Percentiles rank a stretch among this genome's conserved stretches.
Evolutionary conservation across 2,888 invertebrate genomes (phyloP).

Genomic region (Podabrus alpinus): DNA sequence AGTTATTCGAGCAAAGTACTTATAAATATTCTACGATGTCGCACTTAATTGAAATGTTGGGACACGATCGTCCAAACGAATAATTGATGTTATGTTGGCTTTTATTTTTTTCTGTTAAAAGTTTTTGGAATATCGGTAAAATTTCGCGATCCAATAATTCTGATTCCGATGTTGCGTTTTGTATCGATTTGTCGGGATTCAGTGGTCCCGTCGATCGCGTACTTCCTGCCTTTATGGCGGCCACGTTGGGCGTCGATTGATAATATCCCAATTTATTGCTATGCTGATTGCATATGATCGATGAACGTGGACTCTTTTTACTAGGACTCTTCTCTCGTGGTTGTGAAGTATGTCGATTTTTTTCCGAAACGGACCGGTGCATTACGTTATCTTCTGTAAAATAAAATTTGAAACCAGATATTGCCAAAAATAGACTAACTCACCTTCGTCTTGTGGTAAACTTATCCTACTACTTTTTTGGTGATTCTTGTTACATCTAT

Average conservation of each 20-base stretch:
- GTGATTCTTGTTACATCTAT: conserved; percentile 51
- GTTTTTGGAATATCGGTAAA: conserved; percentile 88
- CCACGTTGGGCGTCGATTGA: conserved; percentile 66
- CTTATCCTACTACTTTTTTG: conserved; percentile 48
- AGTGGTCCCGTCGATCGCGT: conserved; percentile 31
- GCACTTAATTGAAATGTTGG: conserved; percentile 93
- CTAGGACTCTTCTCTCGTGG: conserved; percentile 47
- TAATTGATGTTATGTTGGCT: conserved; percentile 69
- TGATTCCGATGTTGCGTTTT: conserved; percentile 81
- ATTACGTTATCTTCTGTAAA: conserved; percentile 48
- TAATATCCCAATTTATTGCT: conserved; percentile 59
- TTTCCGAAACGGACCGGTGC: conserved; percentile 52
- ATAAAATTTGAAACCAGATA: not conserved
- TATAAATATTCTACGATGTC: conserved; percentile 94
- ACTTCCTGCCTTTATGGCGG: conserved; percentile 49
- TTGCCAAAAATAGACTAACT: conserved; percentile 9
- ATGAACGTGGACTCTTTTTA: conserved; percentile 39
- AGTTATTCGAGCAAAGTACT: conserved; percentile 34
- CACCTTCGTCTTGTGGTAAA: conserved; percentile 50
- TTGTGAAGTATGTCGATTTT: conserved; percentile 47
- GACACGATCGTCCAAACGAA: conserved; percentile 83
- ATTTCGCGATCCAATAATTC: conserved; percentile 83
- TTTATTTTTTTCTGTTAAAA: conserved; percentile 81
- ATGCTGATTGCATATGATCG: conserved; percentile 50
- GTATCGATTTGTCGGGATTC: conserved; percentile 54